phyloP scores from a whole-genome alignment of 2,888 invertebrate genomes.

The Ophion costatus region DNA sequence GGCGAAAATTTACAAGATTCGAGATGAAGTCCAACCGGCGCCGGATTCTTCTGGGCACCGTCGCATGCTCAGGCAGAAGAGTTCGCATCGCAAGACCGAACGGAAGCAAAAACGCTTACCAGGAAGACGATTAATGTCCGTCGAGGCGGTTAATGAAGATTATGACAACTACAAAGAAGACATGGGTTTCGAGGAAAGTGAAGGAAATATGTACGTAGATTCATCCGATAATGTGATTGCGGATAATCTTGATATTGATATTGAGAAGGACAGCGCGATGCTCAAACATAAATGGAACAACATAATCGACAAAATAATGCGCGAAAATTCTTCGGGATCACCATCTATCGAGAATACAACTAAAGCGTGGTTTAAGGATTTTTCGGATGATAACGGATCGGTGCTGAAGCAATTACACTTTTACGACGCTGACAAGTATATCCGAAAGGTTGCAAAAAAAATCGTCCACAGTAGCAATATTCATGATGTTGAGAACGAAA shows the following conservation, averaged over 20 bases:
- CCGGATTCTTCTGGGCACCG: conserved; percentile 17
- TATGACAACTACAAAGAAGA: conserved; percentile 50
- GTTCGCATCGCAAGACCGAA: not conserved
- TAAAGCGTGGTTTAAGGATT: conserved; percentile 17
- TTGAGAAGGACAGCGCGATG: conserved; percentile 31
- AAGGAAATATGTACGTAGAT: conserved; percentile 26
- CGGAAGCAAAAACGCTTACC: conserved; percentile 24
- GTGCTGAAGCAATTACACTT: conserved; percentile 61
- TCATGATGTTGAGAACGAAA: conserved; percentile 18
- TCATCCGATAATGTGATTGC: conserved; percentile 5
- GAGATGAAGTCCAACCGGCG: not conserved
- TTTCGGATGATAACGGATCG: conserved; percentile 15
- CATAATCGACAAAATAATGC: conserved; percentile 57
- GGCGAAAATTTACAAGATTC: conserved; percentile 15
- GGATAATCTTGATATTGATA: not conserved
- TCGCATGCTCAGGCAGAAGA: conserved; percentile 17
- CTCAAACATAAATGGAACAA: conserved; percentile 55
- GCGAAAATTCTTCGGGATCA: conserved; percentile 15
- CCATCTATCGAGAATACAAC: conserved; percentile 25
- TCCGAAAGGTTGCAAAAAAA: conserved; percentile 58
- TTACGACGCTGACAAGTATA: conserved; percentile 63
- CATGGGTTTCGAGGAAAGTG: conserved; percentile 30
- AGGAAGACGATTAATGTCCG: conserved; percentile 61
- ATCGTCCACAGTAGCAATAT: conserved; percentile 57
- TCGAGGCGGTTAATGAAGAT: conserved; percentile 39